Percentiles rank a stretch among this genome's conserved stretches.
Conservation (phyloP, 37 sponge, comb jelly and placozoan species). For the Beroe forskalii region DNA sequence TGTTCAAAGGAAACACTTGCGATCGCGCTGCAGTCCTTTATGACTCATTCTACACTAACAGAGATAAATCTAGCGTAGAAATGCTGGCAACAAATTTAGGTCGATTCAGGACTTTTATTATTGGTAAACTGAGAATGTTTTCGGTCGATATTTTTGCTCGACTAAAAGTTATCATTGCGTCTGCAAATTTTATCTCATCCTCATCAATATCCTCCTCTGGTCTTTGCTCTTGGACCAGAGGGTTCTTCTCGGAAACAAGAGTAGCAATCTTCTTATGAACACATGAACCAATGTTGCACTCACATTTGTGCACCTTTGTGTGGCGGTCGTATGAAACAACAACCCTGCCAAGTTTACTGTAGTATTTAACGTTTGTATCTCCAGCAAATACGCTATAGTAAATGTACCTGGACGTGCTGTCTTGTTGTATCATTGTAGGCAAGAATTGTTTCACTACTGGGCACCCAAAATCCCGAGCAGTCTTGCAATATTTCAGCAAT, state of each 20-base stretch:
- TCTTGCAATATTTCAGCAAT: neutral
- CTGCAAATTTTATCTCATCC: neutral
- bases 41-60: no score
- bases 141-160: no score
- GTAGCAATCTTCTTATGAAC: neutral
- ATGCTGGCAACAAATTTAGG: no score
- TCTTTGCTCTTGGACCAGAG: neutral
- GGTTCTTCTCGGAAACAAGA: neutral
- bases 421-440: neutral
- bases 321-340: neutral
- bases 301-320: neutral
- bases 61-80: no score
- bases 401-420: neutral
- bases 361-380: neutral
- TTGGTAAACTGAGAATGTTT: no score
- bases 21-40: no score
- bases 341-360: neutral
- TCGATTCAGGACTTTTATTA: no score
- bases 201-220: neutral
- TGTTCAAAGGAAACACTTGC: no score
- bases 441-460: neutral
- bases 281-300: neutral
- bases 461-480: neutral
- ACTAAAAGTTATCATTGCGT: no score
- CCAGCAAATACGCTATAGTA: constrained; percentile 24